These are phyloP conservation scores for Malurus elegans DNA, from an alignment of 2,113 vertebrate genomes.

Conservation along the genomic window DNA sequence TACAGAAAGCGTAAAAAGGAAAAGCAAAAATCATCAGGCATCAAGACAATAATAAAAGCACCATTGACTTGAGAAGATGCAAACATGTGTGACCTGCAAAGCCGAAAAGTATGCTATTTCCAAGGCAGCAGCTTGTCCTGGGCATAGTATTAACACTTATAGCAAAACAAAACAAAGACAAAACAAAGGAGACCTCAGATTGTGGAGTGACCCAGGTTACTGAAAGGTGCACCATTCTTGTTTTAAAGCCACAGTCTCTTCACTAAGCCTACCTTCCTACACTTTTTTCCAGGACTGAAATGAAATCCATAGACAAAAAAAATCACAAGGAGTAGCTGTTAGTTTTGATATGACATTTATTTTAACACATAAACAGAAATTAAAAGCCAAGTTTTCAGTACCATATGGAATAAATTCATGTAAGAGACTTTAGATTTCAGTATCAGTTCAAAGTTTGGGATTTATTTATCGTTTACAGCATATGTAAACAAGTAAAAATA, in stretches of 20 bases:
- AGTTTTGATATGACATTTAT: background rate
- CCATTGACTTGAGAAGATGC: background rate
- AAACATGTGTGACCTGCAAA: background rate
- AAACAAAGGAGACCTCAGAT: background rate
- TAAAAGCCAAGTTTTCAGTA: background rate
- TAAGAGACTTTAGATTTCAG: background rate
- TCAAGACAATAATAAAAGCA: background rate
- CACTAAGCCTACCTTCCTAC: background rate
- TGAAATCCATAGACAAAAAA: background rate
- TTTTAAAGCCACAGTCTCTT: background rate
- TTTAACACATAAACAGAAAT: background rate
- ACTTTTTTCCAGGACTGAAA: background rate
- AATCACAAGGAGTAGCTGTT: background rate
- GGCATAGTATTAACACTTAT: background rate
- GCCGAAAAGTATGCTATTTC: background rate
- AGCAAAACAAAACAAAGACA: background rate
- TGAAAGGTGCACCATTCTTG: background rate
- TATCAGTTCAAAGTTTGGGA: background rate
- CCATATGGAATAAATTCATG: background rate
- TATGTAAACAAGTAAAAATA: background rate
- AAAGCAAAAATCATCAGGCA: too few relatives aligned
- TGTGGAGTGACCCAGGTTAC: background rate
- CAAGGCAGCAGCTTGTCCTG: background rate
- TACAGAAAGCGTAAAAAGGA: too few relatives aligned
- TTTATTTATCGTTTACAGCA: background rate